These are phyloP conservation scores for Epiblema foenella DNA, from an alignment of 2,888 invertebrate genomes.

Conservation along the genomic window DNA sequence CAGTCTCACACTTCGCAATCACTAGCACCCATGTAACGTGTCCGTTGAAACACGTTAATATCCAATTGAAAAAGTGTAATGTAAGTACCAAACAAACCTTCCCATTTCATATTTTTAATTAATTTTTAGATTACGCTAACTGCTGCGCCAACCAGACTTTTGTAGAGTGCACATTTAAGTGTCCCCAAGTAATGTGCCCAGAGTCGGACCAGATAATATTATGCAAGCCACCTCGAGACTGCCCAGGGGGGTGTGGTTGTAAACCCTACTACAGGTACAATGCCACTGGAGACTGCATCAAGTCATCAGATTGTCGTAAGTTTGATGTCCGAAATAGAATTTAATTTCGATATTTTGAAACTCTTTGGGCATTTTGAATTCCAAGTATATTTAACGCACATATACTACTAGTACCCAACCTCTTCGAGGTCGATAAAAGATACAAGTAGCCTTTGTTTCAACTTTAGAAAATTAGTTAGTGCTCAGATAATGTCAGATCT, in stretches of 20 bases:
- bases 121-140: conserved; percentile 38
- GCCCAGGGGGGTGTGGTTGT: conserved; percentile 45
- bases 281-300: conserved; percentile 37
- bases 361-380: background rate
- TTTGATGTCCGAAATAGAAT: no score
- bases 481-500: background rate
- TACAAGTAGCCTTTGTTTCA: no score
- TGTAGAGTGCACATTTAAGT: conserved; percentile 39
- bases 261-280: conserved; percentile 37
- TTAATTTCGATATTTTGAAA: background rate
- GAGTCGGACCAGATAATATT: conserved; percentile 32
- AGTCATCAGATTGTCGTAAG: conserved; percentile 46
- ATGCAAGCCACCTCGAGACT: conserved; percentile 42
- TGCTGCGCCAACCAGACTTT: conserved; percentile 42
- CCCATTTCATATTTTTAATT: background rate
- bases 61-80: no score
- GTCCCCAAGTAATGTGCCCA: conserved; percentile 42
- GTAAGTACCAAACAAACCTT: no score
- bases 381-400: no score
- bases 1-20: no score
- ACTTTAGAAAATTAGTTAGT: no score
- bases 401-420: no score
- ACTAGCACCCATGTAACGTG: no score
- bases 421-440: no score
- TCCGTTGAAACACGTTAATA: no score